Percentiles rank a stretch among this genome's conserved stretches.
phyloP scores from a whole-genome alignment of 2,888 invertebrate species.

The Eucriotettix oculatus region DNA sequence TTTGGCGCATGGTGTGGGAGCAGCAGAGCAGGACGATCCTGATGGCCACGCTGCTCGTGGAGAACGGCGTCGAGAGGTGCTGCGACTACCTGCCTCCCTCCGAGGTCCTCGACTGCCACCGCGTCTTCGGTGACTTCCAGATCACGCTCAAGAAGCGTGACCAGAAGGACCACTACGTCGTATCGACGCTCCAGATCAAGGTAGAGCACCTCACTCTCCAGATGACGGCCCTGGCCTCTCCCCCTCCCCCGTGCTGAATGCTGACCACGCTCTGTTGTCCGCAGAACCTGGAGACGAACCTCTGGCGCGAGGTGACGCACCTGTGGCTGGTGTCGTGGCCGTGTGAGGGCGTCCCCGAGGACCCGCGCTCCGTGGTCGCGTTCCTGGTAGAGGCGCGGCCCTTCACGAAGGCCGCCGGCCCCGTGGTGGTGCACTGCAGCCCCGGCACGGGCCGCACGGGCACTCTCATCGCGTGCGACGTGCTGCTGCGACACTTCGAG shows the following conservation, averaged over 20 bases:
- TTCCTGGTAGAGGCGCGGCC: conserved; percentile 71
- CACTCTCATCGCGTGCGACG: conserved; percentile 69
- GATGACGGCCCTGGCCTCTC: no score
- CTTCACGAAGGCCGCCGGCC: conserved; percentile 38
- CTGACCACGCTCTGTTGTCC: conserved; percentile 14
- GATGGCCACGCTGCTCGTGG: conserved; percentile 79
- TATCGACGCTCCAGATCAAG: conserved; percentile 70
- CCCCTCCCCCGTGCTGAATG: no score
- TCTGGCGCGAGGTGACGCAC: conserved; percentile 75
- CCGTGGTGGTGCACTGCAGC: conserved; percentile 71
- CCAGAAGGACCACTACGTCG: conserved; percentile 78
- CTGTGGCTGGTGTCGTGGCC: conserved; percentile 91
- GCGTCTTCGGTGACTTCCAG: conserved; percentile 75
- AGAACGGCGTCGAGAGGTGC: conserved; percentile 83
- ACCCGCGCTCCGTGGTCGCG: conserved; percentile 68
- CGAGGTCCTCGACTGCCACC: conserved; percentile 76
- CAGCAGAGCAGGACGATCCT: conserved; percentile 76
- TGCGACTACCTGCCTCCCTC: conserved; percentile 83
- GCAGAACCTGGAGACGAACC: conserved; percentile 59
- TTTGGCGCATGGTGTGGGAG: conserved; percentile 96
- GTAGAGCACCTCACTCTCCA: conserved; percentile 20
- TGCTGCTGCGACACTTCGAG: conserved; percentile 74
- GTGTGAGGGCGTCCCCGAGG: conserved; percentile 67
- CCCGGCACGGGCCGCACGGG: conserved; percentile 82
- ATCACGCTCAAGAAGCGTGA: conserved; percentile 77